A percentile compares a stretch with the other conserved stretches of the same genome.
phyloP scores from a whole-genome alignment of 2,888 invertebrate species.

The Aspidiotus rigidus region DNA sequence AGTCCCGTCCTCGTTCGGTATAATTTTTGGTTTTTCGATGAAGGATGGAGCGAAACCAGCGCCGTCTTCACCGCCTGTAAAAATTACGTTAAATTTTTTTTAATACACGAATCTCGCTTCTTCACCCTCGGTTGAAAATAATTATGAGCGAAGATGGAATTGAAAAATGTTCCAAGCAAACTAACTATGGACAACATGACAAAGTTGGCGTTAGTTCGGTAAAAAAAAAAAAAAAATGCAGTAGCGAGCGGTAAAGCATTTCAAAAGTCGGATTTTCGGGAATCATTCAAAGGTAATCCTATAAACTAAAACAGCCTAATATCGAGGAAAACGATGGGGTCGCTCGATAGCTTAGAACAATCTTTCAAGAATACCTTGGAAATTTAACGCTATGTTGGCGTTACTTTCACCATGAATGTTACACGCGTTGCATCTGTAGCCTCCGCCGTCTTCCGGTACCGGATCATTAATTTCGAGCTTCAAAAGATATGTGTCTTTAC shows the following conservation, averaged over 20 bases:
- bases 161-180: too few species aligned
- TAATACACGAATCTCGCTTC: background rate
- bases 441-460: conserved; percentile 91
- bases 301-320: too few species aligned
- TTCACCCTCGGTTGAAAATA: background rate
- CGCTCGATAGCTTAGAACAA: background rate
- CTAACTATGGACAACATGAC: background rate
- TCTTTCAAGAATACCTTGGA: conserved; percentile 77
- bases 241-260: conserved; percentile 13
- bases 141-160: too few species aligned
- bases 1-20: conserved; percentile 95
- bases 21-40: conserved; percentile 96
- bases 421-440: conserved; percentile 97
- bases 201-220: background rate
- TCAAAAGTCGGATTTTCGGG: background rate
- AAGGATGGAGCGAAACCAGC: conserved; percentile 93
- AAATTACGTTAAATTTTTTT: conserved; percentile 29
- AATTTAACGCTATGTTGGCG: conserved; percentile 98
- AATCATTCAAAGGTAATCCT: background rate
- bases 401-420: conserved; percentile 98
- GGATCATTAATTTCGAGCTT: conserved; percentile 92
- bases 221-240: conserved; percentile 12
- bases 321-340: background rate
- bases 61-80: conserved; percentile 76
- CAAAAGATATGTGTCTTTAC: conserved; percentile 83